Base-by-base conservation (phyloP, 2,113 vertebrate species). In the Lathamus discolor region DNA sequence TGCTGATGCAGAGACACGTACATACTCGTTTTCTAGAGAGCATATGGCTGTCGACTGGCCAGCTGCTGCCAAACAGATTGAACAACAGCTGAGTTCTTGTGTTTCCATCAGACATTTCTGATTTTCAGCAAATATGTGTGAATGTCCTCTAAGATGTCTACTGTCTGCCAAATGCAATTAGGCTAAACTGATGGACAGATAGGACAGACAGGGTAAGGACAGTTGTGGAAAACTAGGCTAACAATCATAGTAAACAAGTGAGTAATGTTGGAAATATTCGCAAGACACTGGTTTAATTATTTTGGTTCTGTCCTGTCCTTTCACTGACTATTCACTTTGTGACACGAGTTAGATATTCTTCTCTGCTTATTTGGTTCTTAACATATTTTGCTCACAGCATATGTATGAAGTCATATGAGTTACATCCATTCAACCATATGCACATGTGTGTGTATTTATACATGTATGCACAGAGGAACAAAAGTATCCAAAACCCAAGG, bases 131-230 rank as follows among this genome's bases (percentile, higher is more conserved):
- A 97, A 84, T 95, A 89, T 61, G 57, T 87, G 57, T 89, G 69
- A 75, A 64, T 79, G 74, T 96, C 89, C 73, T 95, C 86, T 82
- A 82, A 88, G 80, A 86, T 84, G 46, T 96, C 89, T 95, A 95
- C 91, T 91, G 93, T 95, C 94, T 97, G 96, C 95, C 96, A 96
- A 44, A 89, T 48, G 68, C 83, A 90, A 95, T 97, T 95, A 95
- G 88, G 44, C 27, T 76, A 74, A 90, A 88, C 90, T 94, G 95
- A 92, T 77, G 75, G 95, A 97, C 93, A 78, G 92, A 94, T 73
- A 86, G 92, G 77, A 95, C 51, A 94, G 75, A 44, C 82, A 79
- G 85, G 79, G 22, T 57, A 54, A 94, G 49, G 27, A 66, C 72
- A 88, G 54, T 94, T 86, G 88, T 93, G 83, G 75, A 97, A 94